Evolutionary conservation across 64 coral and sea anemone genomes (phyloP).

Genomic region (Cladopsammia gracilis): DNA sequence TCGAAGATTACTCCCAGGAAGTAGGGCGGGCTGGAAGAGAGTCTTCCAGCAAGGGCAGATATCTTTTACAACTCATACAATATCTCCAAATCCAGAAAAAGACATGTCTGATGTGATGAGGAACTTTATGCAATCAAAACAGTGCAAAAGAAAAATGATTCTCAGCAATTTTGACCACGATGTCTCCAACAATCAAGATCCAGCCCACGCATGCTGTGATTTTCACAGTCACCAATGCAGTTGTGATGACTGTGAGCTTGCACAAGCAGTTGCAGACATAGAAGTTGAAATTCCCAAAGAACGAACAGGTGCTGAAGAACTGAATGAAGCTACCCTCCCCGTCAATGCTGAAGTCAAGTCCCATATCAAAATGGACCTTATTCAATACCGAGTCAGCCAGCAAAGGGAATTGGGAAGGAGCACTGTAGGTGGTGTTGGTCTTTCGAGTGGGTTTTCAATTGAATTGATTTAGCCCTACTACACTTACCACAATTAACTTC

Average conservation of each 20-base stretch:
- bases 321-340: background rate
- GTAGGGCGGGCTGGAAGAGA: too few relatives aligned
- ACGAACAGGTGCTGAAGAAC: background rate
- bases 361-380: background rate
- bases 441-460: constrained; percentile 10
- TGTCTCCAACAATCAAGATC: constrained; percentile 15
- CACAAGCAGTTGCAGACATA: background rate
- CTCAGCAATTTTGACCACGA: constrained; percentile 54
- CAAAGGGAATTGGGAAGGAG: constrained; percentile 1
- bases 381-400: background rate
- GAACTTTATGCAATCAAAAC: constrained; percentile 25
- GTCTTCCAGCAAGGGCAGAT: constrained; percentile 27
- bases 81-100: constrained; percentile 57
- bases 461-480: background rate
- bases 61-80: constrained; percentile 66
- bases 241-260: constrained; percentile 64
- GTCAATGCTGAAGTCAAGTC: background rate
- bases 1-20: too few relatives aligned
- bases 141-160: constrained; percentile 66
- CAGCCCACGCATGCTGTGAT: constrained; percentile 53
- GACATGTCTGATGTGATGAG: constrained; percentile 62
- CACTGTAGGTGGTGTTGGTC: background rate
- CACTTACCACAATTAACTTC: constrained; percentile 4
- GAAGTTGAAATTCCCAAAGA: background rate
- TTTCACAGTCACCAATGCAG: constrained; percentile 39